These are phyloP conservation scores for Olivierus martensii DNA, from an alignment of 1,140 invertebrate species.

Conservation along the genomic window DNA sequence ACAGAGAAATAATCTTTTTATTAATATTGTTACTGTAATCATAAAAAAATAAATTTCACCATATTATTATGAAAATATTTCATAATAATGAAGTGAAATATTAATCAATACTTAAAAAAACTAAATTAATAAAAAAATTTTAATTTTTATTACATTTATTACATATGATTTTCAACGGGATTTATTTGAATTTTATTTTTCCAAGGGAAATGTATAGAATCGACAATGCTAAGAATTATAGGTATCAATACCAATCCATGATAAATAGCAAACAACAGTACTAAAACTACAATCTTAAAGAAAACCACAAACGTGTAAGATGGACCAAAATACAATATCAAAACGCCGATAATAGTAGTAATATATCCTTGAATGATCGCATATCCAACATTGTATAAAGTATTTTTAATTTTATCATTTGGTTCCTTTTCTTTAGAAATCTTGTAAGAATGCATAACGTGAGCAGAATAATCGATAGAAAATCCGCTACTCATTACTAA, in stretches of 20 bases:
- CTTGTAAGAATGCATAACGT: slow-evolving; percentile 93
- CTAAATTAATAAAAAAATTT: too few relatives aligned
- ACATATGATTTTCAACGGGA: too few relatives aligned
- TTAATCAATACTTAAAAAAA: too few relatives aligned
- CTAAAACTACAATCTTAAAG: slow-evolving; percentile 94
- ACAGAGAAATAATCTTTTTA: too few relatives aligned
- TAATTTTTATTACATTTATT: too few relatives aligned
- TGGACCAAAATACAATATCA: slow-evolving; percentile 69
- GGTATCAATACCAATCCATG: slow-evolving; percentile 84
- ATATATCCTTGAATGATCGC: slow-evolving; percentile 90
- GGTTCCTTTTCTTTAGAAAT: slow-evolving; percentile 40
- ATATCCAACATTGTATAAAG: slow-evolving; percentile 72
- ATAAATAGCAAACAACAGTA: slow-evolving; percentile 83
- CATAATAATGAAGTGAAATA: too few relatives aligned
- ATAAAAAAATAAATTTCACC: too few relatives aligned
- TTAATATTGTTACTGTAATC: too few relatives aligned
- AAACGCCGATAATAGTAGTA: slow-evolving; percentile 78
- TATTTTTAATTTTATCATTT: slow-evolving; percentile 59
- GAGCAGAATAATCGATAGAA: slow-evolving; percentile 91
- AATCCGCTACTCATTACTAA: slow-evolving; percentile 97
- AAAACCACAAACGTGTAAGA: slow-evolving; percentile 94
- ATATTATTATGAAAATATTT: too few relatives aligned
- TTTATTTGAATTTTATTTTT: too few relatives aligned
- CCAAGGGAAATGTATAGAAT: too few relatives aligned
- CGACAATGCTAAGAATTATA: slow-evolving; percentile 46